These are phyloP conservation scores for Semaprochilodus insignis DNA, from an alignment of 2,797 vertebrate genomes.

Conservation along the genomic window DNA sequence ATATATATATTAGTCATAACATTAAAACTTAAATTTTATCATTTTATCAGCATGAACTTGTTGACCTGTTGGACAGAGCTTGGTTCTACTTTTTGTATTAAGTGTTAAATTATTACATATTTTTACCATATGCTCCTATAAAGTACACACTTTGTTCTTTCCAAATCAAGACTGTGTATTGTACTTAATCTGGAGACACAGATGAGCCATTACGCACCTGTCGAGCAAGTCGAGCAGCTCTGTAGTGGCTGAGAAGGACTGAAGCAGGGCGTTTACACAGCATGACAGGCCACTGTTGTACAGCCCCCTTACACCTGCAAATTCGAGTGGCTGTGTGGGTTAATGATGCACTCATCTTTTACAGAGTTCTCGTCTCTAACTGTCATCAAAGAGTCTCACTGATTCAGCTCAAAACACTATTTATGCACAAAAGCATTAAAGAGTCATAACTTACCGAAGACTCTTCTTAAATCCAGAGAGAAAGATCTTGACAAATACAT, in stretches of 20 bases:
- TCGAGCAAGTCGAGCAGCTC: conserved; percentile 69
- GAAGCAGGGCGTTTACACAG: conserved; percentile 78
- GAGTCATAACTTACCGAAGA: neutral
- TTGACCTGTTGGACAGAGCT: no score
- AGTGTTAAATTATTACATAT: neutral
- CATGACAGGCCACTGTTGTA: conserved; percentile 72
- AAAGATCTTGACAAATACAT: neutral
- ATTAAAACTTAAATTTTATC: no score
- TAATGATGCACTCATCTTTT: neutral
- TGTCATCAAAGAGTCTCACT: neutral
- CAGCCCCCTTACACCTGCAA: conserved; percentile 72
- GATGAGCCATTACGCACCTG: conserved; percentile 62
- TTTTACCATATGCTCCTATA: no score
- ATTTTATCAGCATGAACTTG: neutral
- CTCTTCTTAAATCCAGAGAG: neutral
- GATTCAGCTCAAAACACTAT: no score
- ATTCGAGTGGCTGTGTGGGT: neutral
- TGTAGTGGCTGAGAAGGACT: conserved; percentile 76
- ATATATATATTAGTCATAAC: no score
- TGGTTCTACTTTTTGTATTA: no score
- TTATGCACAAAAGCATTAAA: no score
- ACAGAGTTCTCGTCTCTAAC: neutral
- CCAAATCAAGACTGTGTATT: neutral
- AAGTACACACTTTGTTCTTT: neutral
- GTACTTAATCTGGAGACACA: neutral